Conservation (phyloP, 2,113 vertebrate genomes). For the Saccopteryx leptura region DNA sequence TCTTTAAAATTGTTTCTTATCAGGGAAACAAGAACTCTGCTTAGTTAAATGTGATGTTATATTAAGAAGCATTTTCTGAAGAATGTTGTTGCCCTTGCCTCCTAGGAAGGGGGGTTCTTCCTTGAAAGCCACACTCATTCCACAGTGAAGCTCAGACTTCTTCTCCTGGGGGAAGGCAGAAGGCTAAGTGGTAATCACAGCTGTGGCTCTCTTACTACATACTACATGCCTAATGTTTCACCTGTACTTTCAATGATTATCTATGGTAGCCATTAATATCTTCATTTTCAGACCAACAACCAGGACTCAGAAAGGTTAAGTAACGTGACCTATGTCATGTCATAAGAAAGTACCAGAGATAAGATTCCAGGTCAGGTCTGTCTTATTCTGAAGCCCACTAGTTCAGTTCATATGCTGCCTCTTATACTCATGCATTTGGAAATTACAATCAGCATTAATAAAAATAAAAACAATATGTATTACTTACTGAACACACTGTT, state of each 20-base stretch:
- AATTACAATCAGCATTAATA: neutral
- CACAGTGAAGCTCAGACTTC: neutral
- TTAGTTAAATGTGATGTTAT: conserved; percentile 22
- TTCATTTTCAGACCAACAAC: neutral
- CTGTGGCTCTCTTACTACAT: neutral
- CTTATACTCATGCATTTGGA: neutral
- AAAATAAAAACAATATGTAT: neutral
- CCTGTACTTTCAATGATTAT: neutral
- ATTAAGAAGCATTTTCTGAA: conserved; percentile 33
- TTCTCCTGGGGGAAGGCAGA: neutral
- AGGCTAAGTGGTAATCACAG: neutral
- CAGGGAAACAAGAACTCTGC: neutral
- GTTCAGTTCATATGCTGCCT: neutral
- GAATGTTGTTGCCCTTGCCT: neutral
- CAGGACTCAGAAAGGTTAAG: neutral
- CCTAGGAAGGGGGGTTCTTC: neutral
- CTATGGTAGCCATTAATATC: neutral
- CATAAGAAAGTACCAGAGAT: neutral
- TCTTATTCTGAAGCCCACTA: neutral
- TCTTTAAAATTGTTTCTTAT: conserved; percentile 4
- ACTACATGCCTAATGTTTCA: neutral
- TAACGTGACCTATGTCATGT: neutral
- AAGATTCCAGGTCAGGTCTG: neutral
- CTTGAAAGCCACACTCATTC: neutral
- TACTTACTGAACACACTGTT: neutral